A percentile compares a stretch with the other conserved stretches of the same genome.
Evolutionary conservation across 2,888 invertebrate genomes (phyloP).

Genomic region (Pseudococcus longispinus): DNA sequence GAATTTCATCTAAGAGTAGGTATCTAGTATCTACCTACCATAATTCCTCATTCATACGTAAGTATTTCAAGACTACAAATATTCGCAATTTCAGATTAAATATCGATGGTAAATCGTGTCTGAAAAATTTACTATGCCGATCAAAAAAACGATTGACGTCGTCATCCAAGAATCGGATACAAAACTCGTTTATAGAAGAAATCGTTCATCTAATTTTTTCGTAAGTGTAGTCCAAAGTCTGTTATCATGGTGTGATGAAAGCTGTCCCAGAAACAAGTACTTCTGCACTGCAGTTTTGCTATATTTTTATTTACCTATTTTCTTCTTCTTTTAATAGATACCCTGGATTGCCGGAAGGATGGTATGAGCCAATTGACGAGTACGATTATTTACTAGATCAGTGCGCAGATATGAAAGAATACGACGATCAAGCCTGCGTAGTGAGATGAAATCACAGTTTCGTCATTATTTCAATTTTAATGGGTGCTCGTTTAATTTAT

Average conservation of each 20-base stretch:
- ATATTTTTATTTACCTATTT: neutral
- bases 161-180: neutral
- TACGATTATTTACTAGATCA: conserved; percentile 39
- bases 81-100: conserved; percentile 43
- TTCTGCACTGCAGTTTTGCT: neutral
- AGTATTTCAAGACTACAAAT: neutral
- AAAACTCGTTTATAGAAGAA: conserved; percentile 47
- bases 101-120: conserved; percentile 42
- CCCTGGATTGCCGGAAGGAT: neutral
- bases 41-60: neutral
- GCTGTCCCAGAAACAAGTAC: neutral
- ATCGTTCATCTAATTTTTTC: conserved; percentile 27
- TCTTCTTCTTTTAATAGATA: neutral
- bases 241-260: neutral
- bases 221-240: neutral
- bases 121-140: conserved; percentile 33
- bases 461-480: neutral
- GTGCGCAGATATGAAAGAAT: neutral
- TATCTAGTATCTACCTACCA: no score
- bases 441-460: neutral
- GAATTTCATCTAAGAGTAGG: neutral
- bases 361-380: conserved; percentile 46
- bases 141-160: neutral
- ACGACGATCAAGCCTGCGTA: neutral
- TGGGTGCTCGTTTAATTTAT: neutral